Percentiles rank a stretch among this genome's conserved stretches.
phyloP scores from a whole-genome alignment of 2,888 invertebrate genomes.

The Sympetrum striolatum region DNA sequence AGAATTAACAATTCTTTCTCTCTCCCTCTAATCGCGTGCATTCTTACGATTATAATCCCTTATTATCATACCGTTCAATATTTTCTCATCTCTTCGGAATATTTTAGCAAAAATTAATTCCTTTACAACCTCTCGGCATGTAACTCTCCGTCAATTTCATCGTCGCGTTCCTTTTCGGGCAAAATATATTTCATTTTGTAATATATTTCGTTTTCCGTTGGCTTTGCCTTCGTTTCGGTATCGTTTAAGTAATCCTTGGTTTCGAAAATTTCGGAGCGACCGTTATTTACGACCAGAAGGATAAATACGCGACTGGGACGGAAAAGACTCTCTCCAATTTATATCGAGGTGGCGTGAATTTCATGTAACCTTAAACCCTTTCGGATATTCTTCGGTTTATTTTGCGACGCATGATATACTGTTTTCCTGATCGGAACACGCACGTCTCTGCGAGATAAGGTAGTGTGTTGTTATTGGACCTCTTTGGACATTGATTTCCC shows the following conservation, averaged over 20 bases:
- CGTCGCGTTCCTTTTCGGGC: not conserved
- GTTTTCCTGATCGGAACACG: not conserved
- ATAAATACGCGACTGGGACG: not conserved
- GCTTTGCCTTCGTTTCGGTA: not conserved
- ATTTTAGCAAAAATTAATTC: conserved; percentile 11
- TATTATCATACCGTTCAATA: not conserved
- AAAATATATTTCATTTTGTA: not conserved
- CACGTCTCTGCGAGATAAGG: not conserved
- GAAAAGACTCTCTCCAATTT: not conserved
- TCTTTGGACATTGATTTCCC: not conserved
- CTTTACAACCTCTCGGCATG: conserved; percentile 3
- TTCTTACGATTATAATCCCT: conserved; percentile 19
- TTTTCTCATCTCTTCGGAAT: not conserved
- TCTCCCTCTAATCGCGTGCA: not conserved
- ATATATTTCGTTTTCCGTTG: not conserved
- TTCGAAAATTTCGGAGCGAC: not conserved
- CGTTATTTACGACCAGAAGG: not conserved
- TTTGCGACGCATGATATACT: not conserved
- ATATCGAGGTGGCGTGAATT: not conserved
- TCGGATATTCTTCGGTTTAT: not conserved
- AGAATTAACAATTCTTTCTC: not conserved
- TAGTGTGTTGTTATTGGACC: not conserved
- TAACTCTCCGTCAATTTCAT: not conserved
- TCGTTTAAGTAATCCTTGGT: not conserved
- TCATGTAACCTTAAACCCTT: not conserved